Evolutionary conservation across 2,113 vertebrate species (phyloP).

Genomic region (Panthera leo): DNA sequence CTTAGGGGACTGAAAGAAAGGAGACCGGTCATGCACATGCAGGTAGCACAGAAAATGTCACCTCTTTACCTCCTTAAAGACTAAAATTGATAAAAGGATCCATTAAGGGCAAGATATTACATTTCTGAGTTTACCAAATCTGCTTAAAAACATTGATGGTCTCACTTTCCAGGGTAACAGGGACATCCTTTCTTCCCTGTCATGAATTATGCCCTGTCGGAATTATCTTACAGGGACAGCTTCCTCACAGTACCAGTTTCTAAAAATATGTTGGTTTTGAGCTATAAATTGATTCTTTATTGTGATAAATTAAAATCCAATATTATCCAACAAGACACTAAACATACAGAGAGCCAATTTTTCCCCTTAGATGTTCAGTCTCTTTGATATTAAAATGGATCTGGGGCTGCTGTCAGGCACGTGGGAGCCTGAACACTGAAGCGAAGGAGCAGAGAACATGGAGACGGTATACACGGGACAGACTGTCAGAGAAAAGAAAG

Average conservation of each 20-base stretch:
- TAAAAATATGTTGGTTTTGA: conserved; percentile 78
- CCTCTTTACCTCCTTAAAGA: background rate
- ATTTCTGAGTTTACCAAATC: background rate
- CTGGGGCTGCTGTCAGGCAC: background rate
- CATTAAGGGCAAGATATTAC: background rate
- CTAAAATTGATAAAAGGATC: background rate
- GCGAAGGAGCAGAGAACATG: background rate
- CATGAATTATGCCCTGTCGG: conserved; percentile 72
- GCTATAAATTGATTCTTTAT: conserved; percentile 82
- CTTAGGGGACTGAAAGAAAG: background rate
- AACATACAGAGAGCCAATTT: conserved; percentile 62
- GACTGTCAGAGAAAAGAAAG: background rate
- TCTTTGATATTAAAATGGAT: conserved; percentile 55
- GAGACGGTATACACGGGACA: background rate
- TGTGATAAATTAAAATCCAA: conserved; percentile 84
- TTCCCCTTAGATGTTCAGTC: conserved; percentile 7
- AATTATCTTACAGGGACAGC: conserved; percentile 72
- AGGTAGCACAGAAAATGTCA: background rate
- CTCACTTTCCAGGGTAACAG: conserved; percentile 50
- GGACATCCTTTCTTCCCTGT: conserved; percentile 56
- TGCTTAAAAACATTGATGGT: background rate
- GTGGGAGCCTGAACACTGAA: background rate
- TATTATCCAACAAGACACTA: conserved; percentile 73
- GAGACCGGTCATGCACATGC: background rate
- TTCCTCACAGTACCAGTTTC: conserved; percentile 76